phyloP scores from a whole-genome alignment of 2,113 vertebrate genomes.

The Tauraco erythrolophus region DNA sequence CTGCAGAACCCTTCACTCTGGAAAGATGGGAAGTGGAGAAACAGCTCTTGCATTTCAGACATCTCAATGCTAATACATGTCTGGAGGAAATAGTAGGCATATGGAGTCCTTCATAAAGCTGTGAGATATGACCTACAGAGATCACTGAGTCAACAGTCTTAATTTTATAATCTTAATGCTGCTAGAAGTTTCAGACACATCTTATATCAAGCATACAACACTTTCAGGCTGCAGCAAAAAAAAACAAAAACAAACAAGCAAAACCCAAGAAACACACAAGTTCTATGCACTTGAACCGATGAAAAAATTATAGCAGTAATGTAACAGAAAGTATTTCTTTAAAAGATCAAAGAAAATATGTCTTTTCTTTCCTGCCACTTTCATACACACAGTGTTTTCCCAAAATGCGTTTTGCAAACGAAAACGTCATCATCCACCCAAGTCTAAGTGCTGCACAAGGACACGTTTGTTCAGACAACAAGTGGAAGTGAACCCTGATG shows the following conservation, averaged over 20 bases:
- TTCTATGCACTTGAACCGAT: background rate
- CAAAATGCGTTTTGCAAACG: background rate
- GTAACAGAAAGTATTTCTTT: background rate
- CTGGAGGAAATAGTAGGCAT: background rate
- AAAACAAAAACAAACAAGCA: background rate
- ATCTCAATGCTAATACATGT: background rate
- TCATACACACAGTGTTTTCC: background rate
- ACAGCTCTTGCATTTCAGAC: background rate
- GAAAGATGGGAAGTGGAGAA: background rate
- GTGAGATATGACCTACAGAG: background rate
- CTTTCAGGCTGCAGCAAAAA: background rate
- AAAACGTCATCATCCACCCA: background rate
- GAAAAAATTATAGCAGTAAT: background rate
- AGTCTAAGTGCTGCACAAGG: background rate
- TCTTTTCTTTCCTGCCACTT: background rate
- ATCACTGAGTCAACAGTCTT: background rate
- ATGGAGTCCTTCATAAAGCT: background rate
- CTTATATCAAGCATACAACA: background rate
- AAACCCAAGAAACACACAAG: background rate
- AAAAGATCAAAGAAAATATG: background rate
- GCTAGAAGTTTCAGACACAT: accelerated
- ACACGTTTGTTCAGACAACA: background rate
- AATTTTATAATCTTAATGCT: background rate
- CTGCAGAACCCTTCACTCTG: background rate
- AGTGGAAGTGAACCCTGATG: background rate